Evolutionary conservation across 2,797 vertebrate genomes (phyloP).

Genomic region (Poeciliopsis infans): DNA sequence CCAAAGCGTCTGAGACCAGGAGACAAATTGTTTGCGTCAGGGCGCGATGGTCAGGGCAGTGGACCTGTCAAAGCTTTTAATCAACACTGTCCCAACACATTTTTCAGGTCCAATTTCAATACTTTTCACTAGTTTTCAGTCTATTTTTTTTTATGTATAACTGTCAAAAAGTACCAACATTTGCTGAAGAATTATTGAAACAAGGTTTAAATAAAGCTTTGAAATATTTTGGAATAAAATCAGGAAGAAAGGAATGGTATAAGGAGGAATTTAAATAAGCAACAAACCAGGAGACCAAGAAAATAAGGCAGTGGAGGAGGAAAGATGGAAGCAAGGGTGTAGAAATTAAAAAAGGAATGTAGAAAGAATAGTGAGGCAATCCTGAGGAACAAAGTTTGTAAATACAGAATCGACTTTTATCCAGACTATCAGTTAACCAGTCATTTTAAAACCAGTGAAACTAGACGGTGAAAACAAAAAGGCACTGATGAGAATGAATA

Average conservation of each 20-base stretch:
- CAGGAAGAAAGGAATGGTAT: neutral
- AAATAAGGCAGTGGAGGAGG: neutral
- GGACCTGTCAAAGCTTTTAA: neutral
- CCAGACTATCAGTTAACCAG: neutral
- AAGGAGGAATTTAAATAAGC: neutral
- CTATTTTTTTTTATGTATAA: neutral
- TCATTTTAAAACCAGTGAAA: neutral
- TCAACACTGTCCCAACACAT: neutral
- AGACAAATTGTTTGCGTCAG: slow-evolving; percentile 27
- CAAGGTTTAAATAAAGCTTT: neutral
- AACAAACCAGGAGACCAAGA: neutral
- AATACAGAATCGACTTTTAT: neutral
- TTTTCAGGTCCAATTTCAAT: neutral
- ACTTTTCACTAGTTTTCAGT: neutral
- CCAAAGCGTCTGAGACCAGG: neutral
- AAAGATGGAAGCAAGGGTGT: neutral
- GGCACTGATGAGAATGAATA: neutral
- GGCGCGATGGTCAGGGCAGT: neutral
- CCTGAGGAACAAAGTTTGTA: neutral
- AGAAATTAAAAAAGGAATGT: neutral
- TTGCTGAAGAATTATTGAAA: neutral
- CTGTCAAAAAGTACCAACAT: neutral
- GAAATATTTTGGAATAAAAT: neutral
- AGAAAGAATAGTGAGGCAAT: neutral
- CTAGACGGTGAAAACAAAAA: neutral